Base-by-base conservation (phyloP, 2,797 vertebrate species). In the Peromyscus melanophrys region DNA sequence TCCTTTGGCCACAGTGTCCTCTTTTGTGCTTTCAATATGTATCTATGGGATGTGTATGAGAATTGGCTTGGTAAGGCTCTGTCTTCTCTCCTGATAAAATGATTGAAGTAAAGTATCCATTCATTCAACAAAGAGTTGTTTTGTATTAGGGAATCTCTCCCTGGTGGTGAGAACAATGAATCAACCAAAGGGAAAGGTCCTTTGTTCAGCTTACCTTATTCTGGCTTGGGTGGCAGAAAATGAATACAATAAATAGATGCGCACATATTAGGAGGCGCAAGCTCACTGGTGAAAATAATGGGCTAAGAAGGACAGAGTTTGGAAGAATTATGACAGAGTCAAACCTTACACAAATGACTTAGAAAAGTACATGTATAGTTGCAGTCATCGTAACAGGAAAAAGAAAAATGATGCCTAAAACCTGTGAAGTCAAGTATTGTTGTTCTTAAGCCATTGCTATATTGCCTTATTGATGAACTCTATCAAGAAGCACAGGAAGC, bases 321-420 rank as follows among this genome's bases (percentile, higher is more conserved):
- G 23, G 31, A 37, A 87, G 59, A 78, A 16, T 1, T 34, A n/a
- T 55, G 34, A 14, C 23, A 88, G n/a, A 7, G 11, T 97, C 96
- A n/a, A 81, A 96, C 89, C 67, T 76, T 90, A 55, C 34, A 14
- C 27, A 90, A 78, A 76, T 76, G 71, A 57, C 80, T n/a, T 82
- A 67, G 63, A 89, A 97, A 65, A 82, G 71, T 94, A 59, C 46
- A 86, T 97, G 93, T 89, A 0, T 49, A 57, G 65, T 87, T 90
- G 71, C 14, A n/a, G n/a, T 9, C 85, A 78, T 96, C 86, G 65
- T 0, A 0, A 93, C 46, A 11, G 0, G 1, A 83, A 88, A 29
- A 80, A 75, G 40, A 63, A 90, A 69, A 31, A 3, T 67, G 55
- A 86, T 40, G 11, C 91, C 27, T 69, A 11, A 49, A n/a, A 37